phyloP scores from a whole-genome alignment of 2,797 vertebrate species.

The Cossypha caffra region DNA sequence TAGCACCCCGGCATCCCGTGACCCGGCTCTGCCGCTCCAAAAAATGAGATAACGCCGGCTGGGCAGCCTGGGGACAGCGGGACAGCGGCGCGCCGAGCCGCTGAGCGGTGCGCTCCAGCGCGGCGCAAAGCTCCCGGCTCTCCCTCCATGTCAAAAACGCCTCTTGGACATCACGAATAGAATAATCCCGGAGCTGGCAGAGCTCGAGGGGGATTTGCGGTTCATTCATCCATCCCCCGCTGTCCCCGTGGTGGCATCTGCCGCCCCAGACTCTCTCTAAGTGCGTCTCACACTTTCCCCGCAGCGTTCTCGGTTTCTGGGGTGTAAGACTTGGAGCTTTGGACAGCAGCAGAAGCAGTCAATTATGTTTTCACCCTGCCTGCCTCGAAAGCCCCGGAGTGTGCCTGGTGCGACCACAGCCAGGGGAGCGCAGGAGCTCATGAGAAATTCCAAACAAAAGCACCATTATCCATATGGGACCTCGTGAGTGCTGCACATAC shows the following conservation, averaged over 20 bases:
- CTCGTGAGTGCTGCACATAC: background rate
- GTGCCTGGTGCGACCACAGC: background rate
- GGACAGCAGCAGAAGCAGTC: background rate
- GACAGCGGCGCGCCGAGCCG: no score
- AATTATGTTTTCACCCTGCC: background rate
- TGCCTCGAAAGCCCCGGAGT: background rate
- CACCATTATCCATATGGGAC: conserved; percentile 53
- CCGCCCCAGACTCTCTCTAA: background rate
- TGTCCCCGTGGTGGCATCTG: rapidly evolving
- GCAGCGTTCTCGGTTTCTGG: background rate
- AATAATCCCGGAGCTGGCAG: rapidly evolving
- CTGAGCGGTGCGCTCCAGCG: rapidly evolving
- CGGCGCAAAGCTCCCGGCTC: background rate
- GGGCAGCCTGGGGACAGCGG: background rate
- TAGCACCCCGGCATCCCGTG: background rate
- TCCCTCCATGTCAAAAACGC: background rate
- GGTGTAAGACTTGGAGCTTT: background rate
- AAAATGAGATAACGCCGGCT: background rate
- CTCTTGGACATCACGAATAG: background rate
- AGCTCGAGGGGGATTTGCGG: background rate
- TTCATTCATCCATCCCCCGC: background rate
- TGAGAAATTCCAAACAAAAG: conserved; percentile 32
- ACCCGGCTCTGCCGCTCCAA: background rate
- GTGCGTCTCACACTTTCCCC: background rate
- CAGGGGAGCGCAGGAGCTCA: background rate